These are phyloP conservation scores for Drosophila tanythrix DNA, from an alignment of 2,888 invertebrate species.

Conservation along the genomic window DNA sequence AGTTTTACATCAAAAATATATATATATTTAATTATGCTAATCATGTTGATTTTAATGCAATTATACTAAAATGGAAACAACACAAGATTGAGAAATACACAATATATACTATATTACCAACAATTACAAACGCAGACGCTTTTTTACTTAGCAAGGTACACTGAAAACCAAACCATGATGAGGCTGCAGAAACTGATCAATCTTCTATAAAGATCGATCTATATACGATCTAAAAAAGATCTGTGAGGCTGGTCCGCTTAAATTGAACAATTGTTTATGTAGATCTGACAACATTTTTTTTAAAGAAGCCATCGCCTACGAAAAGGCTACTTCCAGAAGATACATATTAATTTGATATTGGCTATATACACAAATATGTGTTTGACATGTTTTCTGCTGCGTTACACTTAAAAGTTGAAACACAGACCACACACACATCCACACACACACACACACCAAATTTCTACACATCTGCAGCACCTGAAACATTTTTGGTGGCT, in stretches of 20 bases:
- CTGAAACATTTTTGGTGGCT: conserved; percentile 20
- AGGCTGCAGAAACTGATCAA: not conserved
- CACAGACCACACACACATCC: not conserved
- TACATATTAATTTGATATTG: conserved; percentile 22
- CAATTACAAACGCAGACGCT: conserved; percentile 42
- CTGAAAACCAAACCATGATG: not conserved
- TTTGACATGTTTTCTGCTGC: conserved; percentile 13
- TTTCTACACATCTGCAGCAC: conserved; percentile 42
- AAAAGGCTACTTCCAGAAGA: conserved; percentile 25
- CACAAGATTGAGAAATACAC: conserved; percentile 74
- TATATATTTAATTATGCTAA: conserved; percentile 68
- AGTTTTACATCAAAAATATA: conserved; percentile 55
- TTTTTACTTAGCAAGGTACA: conserved; percentile 18
- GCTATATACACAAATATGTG: not conserved
- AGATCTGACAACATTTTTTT: conserved; percentile 15
- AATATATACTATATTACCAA: conserved; percentile 43
- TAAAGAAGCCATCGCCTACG: not conserved
- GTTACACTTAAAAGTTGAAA: conserved; percentile 12
- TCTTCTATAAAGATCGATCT: not conserved
- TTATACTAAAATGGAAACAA: conserved; percentile 72
- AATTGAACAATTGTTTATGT: conserved; percentile 1
- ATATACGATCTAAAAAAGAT: conserved; percentile 2
- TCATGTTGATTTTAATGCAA: conserved; percentile 71
- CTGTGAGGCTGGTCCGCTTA: conserved; percentile 12
- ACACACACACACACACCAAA: conserved; percentile 10